Base-by-base conservation (phyloP, 2,888 invertebrate genomes). In the Pseudococcus longispinus region DNA sequence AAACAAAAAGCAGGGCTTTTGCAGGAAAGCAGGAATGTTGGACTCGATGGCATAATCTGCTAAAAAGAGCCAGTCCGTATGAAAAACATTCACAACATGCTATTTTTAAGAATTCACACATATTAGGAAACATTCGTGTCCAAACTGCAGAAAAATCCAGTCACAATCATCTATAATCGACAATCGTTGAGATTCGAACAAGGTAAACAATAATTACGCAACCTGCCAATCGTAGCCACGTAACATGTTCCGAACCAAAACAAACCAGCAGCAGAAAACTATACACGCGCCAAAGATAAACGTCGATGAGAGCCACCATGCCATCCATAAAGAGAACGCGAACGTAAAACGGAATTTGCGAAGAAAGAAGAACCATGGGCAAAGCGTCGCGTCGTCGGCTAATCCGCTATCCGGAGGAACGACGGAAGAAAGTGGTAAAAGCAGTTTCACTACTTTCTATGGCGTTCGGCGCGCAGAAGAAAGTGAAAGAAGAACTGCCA, bases 401-500 rank as follows among this genome's bases (percentile, higher is more conserved):
- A n/a, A 51, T 51, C 60, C 70, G 70, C 29, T 70, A 70, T 29
- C 9, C 32, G 5, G 18, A 5, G 15, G 26, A 70, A 70, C n/a
- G 70, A 29, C 18, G 29, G 70, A 70, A 70, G 70, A 70, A 70
- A 70, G 70, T 70, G 11, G 70, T 70, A 70, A 70, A 70, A 70
- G 70, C 70, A 29, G 70, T 70, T 70, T 70, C 70, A 70, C 70
- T 70, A 70, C 70, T 70, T 70, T 70, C 70, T 70, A 70, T 6
- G 70, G 29, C 18, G 29, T 70, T 70, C 2, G 70, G 9, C 23
- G 60, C 23, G 13, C 23, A 2, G 70, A 70, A 70, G 77, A 37
- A 37, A 80, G 77, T 42, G 77, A 80, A 80, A 80, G 77, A 80
- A 80, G 77, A 80, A 80, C 74, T 5, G 77, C n/a, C 20, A 42